phyloP scores from a whole-genome alignment of 35 echinoderm and acorn worm species.

The Apostichopus japonicus region DNA sequence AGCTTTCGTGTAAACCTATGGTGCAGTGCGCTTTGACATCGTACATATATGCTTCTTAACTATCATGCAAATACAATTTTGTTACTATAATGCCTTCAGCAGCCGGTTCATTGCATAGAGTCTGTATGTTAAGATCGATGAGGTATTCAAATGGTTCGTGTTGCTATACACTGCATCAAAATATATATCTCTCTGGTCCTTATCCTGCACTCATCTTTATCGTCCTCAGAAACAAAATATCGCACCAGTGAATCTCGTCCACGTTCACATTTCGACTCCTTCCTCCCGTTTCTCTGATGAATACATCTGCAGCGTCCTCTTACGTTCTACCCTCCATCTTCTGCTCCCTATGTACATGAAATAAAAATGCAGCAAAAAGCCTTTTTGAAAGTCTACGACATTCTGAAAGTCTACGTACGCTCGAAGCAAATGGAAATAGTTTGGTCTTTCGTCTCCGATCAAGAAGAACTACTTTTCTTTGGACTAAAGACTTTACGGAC shows the following conservation, averaged over 20 bases:
- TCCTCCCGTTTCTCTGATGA: not conserved
- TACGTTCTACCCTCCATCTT: not conserved
- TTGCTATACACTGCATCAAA: too few relatives aligned
- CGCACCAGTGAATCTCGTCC: too few relatives aligned
- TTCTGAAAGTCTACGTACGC: not conserved
- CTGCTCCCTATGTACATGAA: not conserved
- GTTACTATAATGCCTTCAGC: too few relatives aligned
- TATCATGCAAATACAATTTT: too few relatives aligned
- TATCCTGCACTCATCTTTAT: too few relatives aligned
- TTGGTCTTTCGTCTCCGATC: not conserved
- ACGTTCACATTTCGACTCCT: not conserved
- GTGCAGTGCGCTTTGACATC: too few relatives aligned
- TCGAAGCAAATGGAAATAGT: not conserved
- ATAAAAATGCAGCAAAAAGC: not conserved
- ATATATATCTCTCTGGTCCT: too few relatives aligned
- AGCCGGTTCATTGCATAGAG: not conserved
- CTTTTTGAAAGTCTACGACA: not conserved
- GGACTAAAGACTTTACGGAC: conserved; percentile 81
- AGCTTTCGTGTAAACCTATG: too few relatives aligned
- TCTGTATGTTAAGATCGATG: not conserved
- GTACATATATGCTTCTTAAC: too few relatives aligned
- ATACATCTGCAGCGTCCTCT: not conserved
- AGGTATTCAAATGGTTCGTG: not conserved
- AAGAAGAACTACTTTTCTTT: conserved; percentile 70
- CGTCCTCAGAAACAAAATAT: too few relatives aligned